phyloP scores from a whole-genome alignment of 2,113 vertebrate genomes.

The Corythaeola cristata region DNA sequence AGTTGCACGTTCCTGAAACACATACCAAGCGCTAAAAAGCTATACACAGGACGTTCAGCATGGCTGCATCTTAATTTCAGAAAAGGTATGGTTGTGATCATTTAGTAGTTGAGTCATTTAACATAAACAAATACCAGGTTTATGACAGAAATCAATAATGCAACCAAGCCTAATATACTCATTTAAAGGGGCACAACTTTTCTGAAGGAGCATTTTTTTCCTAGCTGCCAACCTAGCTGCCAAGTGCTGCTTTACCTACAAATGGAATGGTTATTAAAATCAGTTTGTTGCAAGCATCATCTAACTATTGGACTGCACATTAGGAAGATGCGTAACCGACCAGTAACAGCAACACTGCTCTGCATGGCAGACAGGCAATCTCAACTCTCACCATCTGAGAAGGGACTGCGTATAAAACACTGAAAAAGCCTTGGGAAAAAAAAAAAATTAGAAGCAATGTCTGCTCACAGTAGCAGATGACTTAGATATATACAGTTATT shows the following conservation, averaged over 20 bases:
- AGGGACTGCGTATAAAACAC: accelerated
- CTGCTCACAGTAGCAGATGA: background rate
- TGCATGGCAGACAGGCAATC: background rate
- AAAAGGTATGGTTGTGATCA: background rate
- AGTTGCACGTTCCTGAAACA: background rate
- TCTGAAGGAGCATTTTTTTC: background rate
- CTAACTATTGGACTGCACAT: background rate
- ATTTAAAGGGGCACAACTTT: background rate
- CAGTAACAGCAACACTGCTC: background rate
- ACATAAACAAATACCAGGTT: background rate
- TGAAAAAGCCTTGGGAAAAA: background rate
- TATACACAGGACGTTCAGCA: background rate
- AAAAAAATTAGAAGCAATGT: background rate
- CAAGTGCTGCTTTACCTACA: background rate
- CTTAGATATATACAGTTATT: accelerated
- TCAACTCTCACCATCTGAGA: background rate
- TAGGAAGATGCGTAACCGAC: background rate
- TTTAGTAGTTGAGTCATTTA: background rate
- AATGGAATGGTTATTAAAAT: background rate
- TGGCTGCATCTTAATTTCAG: background rate
- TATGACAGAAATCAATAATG: background rate
- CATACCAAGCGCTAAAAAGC: background rate
- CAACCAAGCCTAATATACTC: background rate
- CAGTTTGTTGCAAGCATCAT: background rate
- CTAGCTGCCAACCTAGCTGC: background rate